Conservation (phyloP, 2,113 vertebrate species). For the Anolis sagrei region DNA sequence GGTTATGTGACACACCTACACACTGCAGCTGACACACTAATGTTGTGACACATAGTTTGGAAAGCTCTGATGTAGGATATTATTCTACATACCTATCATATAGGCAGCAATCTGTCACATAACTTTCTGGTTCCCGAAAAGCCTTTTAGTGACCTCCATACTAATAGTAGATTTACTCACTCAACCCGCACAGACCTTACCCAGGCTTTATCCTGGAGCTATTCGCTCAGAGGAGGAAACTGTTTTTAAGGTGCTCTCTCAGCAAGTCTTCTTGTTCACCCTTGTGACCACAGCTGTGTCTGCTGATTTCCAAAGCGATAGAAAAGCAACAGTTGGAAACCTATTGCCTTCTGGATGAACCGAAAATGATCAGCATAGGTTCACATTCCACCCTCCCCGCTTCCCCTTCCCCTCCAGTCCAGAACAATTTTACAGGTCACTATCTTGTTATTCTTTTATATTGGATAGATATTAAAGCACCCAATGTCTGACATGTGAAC, state of each 20-base stretch:
- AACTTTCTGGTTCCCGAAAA: background rate
- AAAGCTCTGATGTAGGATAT: too few relatives aligned
- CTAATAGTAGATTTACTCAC: background rate
- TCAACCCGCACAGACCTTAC: background rate
- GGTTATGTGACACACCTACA: too few relatives aligned
- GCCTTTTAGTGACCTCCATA: background rate
- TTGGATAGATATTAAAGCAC: background rate
- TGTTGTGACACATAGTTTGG: too few relatives aligned
- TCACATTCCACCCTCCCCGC: background rate
- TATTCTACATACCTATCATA: background rate
- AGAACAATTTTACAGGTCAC: slow-evolving; percentile 11
- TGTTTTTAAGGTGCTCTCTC: background rate
- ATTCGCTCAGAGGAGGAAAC: background rate
- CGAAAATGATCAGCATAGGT: background rate
- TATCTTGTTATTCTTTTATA: background rate
- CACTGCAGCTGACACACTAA: too few relatives aligned
- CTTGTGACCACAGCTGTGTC: slow-evolving; percentile 7
- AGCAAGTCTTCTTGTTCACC: background rate
- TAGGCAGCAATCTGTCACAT: background rate
- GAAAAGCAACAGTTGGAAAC: slow-evolving; percentile 2
- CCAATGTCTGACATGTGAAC: slow-evolving; percentile 14
- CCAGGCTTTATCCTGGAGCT: background rate
- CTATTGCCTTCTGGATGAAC: slow-evolving; percentile 20
- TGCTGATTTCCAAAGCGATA: background rate
- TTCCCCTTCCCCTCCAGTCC: background rate